Conservation (phyloP, 2,888 invertebrate species). For the Euspilapteryx auroguttella region DNA sequence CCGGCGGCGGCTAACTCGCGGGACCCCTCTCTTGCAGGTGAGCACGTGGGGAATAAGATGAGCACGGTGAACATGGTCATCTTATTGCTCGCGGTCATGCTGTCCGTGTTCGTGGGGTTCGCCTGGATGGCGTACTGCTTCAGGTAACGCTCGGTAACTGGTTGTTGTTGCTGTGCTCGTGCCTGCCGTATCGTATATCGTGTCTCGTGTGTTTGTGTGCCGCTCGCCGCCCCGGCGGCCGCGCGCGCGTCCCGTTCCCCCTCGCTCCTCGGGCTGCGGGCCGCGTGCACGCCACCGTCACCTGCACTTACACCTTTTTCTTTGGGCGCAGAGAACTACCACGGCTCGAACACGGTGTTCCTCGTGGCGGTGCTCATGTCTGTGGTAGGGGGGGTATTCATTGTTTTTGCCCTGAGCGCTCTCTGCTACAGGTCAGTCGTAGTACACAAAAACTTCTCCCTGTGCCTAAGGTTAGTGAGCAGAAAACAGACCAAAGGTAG, state of each 20-base stretch:
- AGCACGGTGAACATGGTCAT: conserved; percentile 90
- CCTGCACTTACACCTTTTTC: conserved; percentile 45
- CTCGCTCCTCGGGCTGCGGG: conserved; percentile 9
- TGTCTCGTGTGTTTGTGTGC: conserved; percentile 21
- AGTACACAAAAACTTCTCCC: conserved; percentile 98
- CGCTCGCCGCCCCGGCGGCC: conserved; percentile 26
- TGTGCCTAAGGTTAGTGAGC: conserved; percentile 98
- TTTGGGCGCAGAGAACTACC: conserved; percentile 86
- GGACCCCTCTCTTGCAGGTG: conserved; percentile 67
- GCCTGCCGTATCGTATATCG: conserved; percentile 28
- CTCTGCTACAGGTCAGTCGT: conserved; percentile 99
- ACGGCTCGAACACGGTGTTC: conserved; percentile 96
- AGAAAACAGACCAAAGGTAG: conserved; percentile 78
- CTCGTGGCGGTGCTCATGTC: conserved; percentile 97
- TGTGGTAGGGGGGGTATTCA: conserved; percentile 98
- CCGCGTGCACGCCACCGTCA: conserved; percentile 16
- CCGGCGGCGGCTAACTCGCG: conserved; percentile 55
- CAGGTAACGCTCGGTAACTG: conserved; percentile 71
- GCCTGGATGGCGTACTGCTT: conserved; percentile 93
- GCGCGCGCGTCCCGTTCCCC: conserved; percentile 10
- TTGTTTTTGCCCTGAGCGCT: conserved; percentile 98
- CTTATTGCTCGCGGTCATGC: conserved; percentile 90
- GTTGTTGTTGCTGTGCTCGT: conserved; percentile 52
- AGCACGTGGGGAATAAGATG: conserved; percentile 77
- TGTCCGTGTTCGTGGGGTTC: conserved; percentile 94